Evolutionary conservation across 2,113 vertebrate species (phyloP).

Genomic region (Proteles cristata): DNA sequence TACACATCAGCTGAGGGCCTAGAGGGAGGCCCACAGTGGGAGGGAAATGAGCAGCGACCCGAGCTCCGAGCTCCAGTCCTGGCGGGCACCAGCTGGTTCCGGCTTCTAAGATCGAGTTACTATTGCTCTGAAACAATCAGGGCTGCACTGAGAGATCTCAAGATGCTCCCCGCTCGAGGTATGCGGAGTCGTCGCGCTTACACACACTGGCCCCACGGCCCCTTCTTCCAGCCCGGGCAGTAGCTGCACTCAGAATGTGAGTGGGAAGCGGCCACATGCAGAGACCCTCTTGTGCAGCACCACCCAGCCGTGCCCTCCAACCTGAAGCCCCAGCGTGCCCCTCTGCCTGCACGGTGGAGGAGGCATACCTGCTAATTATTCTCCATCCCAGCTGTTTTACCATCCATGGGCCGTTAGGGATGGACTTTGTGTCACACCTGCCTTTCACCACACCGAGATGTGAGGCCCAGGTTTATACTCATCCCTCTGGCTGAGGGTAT

Average conservation of each 20-base stretch:
- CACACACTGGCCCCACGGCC: neutral
- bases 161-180: rapidly evolving
- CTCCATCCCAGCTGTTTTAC: neutral
- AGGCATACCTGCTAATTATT: rapidly evolving
- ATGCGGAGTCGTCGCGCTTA: too few relatives aligned
- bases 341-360: rapidly evolving
- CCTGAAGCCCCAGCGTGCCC: rapidly evolving
- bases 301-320: rapidly evolving
- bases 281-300: neutral
- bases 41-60: rapidly evolving
- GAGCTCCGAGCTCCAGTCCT: too few relatives aligned
- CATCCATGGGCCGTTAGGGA: rapidly evolving
- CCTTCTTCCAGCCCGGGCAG: rapidly evolving
- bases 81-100: rapidly evolving
- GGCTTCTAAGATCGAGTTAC: neutral
- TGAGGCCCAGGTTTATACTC: rapidly evolving
- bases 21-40: rapidly evolving
- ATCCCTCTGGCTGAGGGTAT: rapidly evolving
- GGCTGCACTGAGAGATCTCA: rapidly evolving
- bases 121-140: too few relatives aligned
- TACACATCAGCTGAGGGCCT: rapidly evolving
- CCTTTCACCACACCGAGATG: neutral
- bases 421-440: rapidly evolving
- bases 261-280: rapidly evolving
- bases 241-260: rapidly evolving